These are phyloP conservation scores for Bombus superbus DNA, from an alignment of 1,140 invertebrate species.

Conservation along the genomic window DNA sequence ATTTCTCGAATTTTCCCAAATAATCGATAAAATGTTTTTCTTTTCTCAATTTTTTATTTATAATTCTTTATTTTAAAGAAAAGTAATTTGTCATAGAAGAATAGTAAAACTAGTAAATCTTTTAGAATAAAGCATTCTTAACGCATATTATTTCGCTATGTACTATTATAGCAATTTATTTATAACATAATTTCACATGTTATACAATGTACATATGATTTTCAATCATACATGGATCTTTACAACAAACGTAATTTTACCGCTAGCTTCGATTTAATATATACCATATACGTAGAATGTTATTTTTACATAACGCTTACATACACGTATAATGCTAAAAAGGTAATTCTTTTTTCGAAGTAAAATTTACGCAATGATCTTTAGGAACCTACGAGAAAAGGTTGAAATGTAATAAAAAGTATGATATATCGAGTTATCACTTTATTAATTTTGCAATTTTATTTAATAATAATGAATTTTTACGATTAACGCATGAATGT, in stretches of 20 bases:
- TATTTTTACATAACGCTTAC: conserved; percentile 25
- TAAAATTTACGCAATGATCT: conserved; percentile 9
- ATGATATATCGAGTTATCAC: background rate
- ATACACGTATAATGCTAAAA: conserved; percentile 35
- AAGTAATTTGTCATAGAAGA: background rate
- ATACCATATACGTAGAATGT: conserved; percentile 30
- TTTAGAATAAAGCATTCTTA: background rate
- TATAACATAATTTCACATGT: conserved; percentile 65
- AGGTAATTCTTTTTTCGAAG: background rate
- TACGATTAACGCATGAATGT: conserved; percentile 37
- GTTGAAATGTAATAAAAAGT: conserved; percentile 25
- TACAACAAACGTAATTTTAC: conserved; percentile 36
- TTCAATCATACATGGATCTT: conserved; percentile 46
- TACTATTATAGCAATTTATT: conserved; percentile 65
- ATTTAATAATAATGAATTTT: conserved; percentile 27
- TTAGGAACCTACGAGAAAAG: conserved; percentile 33
- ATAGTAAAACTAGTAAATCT: background rate
- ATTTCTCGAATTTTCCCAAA: background rate
- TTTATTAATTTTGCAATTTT: conserved; percentile 25
- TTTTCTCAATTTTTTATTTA: background rate
- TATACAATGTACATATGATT: conserved; percentile 68
- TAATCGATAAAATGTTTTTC: background rate
- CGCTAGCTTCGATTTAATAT: conserved; percentile 23
- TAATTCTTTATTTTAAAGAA: background rate
- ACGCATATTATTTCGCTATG: conserved; percentile 24